Base-by-base conservation (phyloP, 1,140 invertebrate genomes). In the Rhyacophila brunnea region DNA sequence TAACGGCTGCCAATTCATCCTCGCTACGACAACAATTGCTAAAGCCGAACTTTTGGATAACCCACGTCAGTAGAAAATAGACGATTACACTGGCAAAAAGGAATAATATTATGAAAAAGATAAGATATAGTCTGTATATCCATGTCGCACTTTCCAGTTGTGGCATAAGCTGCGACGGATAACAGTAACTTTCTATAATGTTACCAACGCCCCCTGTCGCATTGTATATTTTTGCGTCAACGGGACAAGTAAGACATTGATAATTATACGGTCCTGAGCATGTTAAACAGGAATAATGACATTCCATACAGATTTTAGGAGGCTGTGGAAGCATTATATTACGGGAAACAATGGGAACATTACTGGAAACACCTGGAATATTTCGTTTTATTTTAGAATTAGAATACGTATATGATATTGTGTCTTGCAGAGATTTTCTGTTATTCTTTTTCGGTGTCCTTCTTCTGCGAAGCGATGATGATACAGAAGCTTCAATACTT, bases 221-320 rank as follows among this genome's bases (percentile, higher is more conserved):
- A 35, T 60, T 66, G 9, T 66, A 61, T 17, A 82, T 60, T 42
- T 68, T 60, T 6, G 81, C 75, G 68, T 85, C 82, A 1, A 62
- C 65, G 62, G 78, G 80, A 68, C 84, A 86, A 6, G 65, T 55
- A 7, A 67, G 68, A 64, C 84, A 86, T 54, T 85, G 71, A 56
- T 82, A 80, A 65, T 83, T 81, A 58, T 78, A 75, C 0, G 81
- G 76, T 6, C 83, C 83, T 4, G 64, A 65, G 62, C 85, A 86
- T 6, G 68, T 69, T 58, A 73, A 70, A 67, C 85, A 86, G 2
- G 78, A 73, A 66, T 86, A 86, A 69, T 86, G 83, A 69, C 85
- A 86, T n/a, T 58, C 54, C 6, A 50, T 5, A 34, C 63, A 65
- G 10, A 54, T 45, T 40, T 65, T 62, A 5, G 59, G 63, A 17